phyloP scores from a whole-genome alignment of 2,888 invertebrate genomes.

The Limenitis camilla region DNA sequence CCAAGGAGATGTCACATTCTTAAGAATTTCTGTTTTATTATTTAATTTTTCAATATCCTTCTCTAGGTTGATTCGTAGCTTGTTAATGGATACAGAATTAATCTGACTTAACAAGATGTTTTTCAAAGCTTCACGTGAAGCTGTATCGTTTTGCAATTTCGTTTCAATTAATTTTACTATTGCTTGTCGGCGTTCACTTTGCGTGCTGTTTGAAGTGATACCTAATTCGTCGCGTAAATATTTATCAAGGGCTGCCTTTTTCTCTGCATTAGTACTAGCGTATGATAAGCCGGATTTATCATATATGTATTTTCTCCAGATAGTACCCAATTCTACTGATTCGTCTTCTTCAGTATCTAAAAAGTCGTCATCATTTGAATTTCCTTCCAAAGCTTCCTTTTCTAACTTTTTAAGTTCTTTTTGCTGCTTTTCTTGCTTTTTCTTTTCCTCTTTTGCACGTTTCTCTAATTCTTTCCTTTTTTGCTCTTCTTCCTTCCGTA shows the following conservation, averaged over 20 bases:
- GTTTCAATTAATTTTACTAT: slow-evolving; percentile 46
- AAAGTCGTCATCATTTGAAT: slow-evolving; percentile 31
- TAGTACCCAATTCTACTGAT: slow-evolving; percentile 52
- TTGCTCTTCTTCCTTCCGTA: slow-evolving; percentile 36
- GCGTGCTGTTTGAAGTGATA: slow-evolving; percentile 49
- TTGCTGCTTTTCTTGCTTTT: slow-evolving; percentile 35
- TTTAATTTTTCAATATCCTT: slow-evolving; percentile 52
- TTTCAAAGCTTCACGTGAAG: slow-evolving; percentile 38
- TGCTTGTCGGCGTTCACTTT: slow-evolving; percentile 54
- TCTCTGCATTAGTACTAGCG: slow-evolving; percentile 46
- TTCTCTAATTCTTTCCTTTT: slow-evolving; percentile 37
- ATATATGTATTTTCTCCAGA: slow-evolving; percentile 57
- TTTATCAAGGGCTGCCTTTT: slow-evolving; percentile 42
- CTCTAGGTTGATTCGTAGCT: slow-evolving; percentile 43
- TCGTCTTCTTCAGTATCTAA: slow-evolving; percentile 41
- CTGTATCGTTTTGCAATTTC: slow-evolving; percentile 39
- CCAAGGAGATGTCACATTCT: slow-evolving; percentile 47
- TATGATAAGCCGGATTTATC: slow-evolving; percentile 48
- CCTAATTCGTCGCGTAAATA: slow-evolving; percentile 54
- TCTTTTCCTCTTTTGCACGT: slow-evolving; percentile 35
- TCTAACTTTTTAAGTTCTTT: slow-evolving; percentile 34
- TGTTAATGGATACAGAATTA: slow-evolving; percentile 46
- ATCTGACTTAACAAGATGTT: slow-evolving; percentile 46
- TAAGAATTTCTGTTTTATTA: slow-evolving; percentile 48
- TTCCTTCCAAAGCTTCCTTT: slow-evolving; percentile 34